These are phyloP conservation scores for Dasypolia templi DNA, from an alignment of 2,888 invertebrate genomes.

Conservation along the genomic window DNA sequence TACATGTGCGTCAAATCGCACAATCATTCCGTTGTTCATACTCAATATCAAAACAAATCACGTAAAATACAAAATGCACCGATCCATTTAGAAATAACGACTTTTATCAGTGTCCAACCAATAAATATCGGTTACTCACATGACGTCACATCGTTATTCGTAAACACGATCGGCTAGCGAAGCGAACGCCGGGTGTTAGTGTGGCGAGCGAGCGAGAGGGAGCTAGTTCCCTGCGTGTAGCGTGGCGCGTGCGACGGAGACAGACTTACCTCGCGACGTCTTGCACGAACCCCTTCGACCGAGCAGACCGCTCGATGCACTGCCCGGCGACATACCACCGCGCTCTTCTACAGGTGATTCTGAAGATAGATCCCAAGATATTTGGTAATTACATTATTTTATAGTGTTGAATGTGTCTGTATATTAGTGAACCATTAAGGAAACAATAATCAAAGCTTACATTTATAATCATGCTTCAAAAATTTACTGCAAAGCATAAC, in stretches of 20 bases:
- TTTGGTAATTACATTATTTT: constrained; percentile 4
- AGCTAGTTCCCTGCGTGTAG: constrained; percentile 27
- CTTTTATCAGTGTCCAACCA: background rate
- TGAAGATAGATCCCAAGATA: constrained; percentile 68
- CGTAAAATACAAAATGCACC: constrained; percentile 44
- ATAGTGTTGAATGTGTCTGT: constrained; percentile 16
- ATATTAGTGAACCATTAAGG: constrained; percentile 37
- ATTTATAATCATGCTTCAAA: constrained; percentile 52
- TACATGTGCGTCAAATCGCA: background rate
- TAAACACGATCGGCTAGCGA: constrained; percentile 65
- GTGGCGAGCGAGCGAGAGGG: constrained; percentile 65
- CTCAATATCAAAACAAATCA: constrained; percentile 53
- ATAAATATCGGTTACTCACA: background rate
- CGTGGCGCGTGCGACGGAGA: constrained; percentile 54
- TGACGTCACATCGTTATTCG: constrained; percentile 45
- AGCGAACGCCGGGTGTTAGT: constrained; percentile 74
- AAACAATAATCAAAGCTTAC: constrained; percentile 44
- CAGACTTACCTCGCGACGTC: constrained; percentile 94
- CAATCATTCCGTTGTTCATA: background rate
- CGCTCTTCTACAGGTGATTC: constrained; percentile 94
- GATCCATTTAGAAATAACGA: constrained; percentile 43
- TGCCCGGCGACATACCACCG: constrained; percentile 93
- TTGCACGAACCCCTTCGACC: constrained; percentile 96
- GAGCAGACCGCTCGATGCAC: constrained; percentile 92
- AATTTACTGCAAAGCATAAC: constrained; percentile 31